Percentiles rank a stretch among this genome's conserved stretches.
Evolutionary conservation across 2,797 vertebrate species (phyloP).

Genomic region (Clarias pachynema): DNA sequence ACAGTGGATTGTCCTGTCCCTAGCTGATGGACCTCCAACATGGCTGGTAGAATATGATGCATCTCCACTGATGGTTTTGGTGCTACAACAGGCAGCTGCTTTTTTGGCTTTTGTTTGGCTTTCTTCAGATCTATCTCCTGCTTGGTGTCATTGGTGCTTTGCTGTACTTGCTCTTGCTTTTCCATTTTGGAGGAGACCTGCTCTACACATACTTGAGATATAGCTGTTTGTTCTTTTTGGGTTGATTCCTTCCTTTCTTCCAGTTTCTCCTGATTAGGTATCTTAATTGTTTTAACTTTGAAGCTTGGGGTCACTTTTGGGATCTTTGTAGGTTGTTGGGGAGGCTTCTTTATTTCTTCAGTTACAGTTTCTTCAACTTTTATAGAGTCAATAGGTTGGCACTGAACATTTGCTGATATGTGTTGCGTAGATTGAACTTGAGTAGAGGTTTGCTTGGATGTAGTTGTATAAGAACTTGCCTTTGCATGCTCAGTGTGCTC

Average conservation of each 20-base stretch:
- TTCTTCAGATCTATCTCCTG: slow-evolving; percentile 64
- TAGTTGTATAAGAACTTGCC: slow-evolving; percentile 61
- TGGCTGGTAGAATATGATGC: slow-evolving; percentile 50
- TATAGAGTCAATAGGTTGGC: slow-evolving; percentile 62
- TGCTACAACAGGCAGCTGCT: slow-evolving; percentile 61
- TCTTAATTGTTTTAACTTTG: slow-evolving; percentile 83
- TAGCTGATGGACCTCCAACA: slow-evolving; percentile 63
- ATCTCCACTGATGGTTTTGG: slow-evolving; percentile 56
- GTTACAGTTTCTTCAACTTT: slow-evolving; percentile 68
- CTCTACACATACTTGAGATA: slow-evolving; percentile 50
- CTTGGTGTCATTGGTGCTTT: slow-evolving; percentile 56
- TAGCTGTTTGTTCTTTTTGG: slow-evolving; percentile 57
- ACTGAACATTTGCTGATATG: slow-evolving; percentile 62
- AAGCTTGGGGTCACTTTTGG: slow-evolving; percentile 77
- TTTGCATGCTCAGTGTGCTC: slow-evolving; percentile 69
- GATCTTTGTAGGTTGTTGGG: slow-evolving; percentile 71
- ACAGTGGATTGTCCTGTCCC: slow-evolving; percentile 64
- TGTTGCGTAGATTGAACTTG: slow-evolving; percentile 54
- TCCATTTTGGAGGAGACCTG: slow-evolving; percentile 62
- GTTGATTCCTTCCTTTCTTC: slow-evolving; percentile 58
- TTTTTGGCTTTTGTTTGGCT: slow-evolving; percentile 62
- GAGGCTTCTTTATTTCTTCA: slow-evolving; percentile 67
- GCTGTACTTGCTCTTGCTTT: slow-evolving; percentile 54
- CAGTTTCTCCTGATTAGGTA: slow-evolving; percentile 68
- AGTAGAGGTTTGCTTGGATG: slow-evolving; percentile 63